phyloP scores from a whole-genome alignment of 2,888 invertebrate species.

The Vesta saturnalis region DNA sequence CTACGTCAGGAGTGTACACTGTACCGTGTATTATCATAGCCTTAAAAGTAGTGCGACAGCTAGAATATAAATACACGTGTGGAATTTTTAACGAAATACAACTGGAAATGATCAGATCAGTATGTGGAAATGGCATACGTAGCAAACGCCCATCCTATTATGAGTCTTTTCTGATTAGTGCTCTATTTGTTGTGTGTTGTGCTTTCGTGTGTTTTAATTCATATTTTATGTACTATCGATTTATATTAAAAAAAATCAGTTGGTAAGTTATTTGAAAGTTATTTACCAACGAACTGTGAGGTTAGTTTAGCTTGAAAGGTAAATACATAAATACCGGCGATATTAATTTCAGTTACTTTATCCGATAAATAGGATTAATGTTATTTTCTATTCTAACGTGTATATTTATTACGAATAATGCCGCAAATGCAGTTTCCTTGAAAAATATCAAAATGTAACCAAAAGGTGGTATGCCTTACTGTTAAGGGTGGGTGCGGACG shows the following conservation, averaged over 20 bases:
- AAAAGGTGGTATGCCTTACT: constrained; percentile 26
- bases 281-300: neutral
- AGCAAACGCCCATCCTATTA: constrained; percentile 29
- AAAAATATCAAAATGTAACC: constrained; percentile 3
- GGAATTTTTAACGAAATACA: neutral
- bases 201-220: neutral
- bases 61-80: neutral
- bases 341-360: neutral
- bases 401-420: neutral
- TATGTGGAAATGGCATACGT: constrained; percentile 16
- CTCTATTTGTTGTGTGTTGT: neutral
- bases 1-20: neutral
- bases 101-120: neutral
- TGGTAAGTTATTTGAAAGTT: neutral
- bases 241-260: neutral
- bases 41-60: neutral
- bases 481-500: constrained; percentile 31
- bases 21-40: neutral
- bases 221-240: neutral
- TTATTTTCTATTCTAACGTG: neutral
- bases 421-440: neutral
- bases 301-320: neutral
- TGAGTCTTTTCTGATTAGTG: constrained; percentile 6
- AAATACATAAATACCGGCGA: neutral
- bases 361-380: neutral